Evolutionary conservation across 2,797 vertebrate genomes (phyloP).

Genomic region (Antrozous pallidus): DNA sequence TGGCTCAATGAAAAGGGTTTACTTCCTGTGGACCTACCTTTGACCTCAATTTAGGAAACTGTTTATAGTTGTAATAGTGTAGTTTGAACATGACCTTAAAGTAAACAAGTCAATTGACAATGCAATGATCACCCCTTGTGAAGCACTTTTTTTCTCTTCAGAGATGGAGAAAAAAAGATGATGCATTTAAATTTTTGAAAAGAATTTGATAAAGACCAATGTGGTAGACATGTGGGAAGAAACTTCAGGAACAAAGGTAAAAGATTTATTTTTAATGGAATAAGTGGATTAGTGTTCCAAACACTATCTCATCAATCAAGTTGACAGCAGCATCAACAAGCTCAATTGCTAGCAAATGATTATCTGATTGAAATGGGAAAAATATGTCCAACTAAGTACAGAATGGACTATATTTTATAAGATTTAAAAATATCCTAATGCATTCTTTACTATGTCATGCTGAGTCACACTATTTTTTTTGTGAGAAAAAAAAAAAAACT

Average conservation of each 20-base stretch:
- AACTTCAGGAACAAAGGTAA: conserved; percentile 20
- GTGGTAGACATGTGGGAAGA: background rate
- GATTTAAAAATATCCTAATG: background rate
- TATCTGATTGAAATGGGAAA: conserved; percentile 13
- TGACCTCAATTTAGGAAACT: conserved; percentile 14
- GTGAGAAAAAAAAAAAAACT: background rate
- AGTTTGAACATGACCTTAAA: background rate
- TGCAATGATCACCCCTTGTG: background rate
- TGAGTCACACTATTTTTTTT: background rate
- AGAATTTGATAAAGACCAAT: background rate
- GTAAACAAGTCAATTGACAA: background rate
- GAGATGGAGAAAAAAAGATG: no score
- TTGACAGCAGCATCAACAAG: background rate
- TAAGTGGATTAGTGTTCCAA: background rate
- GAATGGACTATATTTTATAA: background rate
- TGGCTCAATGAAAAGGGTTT: background rate
- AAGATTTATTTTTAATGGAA: conserved; percentile 18
- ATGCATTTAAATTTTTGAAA: background rate
- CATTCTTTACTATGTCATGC: background rate
- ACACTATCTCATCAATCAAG: background rate
- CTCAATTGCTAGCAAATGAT: background rate
- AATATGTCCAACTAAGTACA: background rate
- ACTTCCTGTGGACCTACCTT: background rate
- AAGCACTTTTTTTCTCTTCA: background rate
- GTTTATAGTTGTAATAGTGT: background rate